Evolutionary conservation across 2,888 invertebrate species (phyloP), one percentile per base, ranked within the genome.

Genomic region (Magallana nippona): DNA sequence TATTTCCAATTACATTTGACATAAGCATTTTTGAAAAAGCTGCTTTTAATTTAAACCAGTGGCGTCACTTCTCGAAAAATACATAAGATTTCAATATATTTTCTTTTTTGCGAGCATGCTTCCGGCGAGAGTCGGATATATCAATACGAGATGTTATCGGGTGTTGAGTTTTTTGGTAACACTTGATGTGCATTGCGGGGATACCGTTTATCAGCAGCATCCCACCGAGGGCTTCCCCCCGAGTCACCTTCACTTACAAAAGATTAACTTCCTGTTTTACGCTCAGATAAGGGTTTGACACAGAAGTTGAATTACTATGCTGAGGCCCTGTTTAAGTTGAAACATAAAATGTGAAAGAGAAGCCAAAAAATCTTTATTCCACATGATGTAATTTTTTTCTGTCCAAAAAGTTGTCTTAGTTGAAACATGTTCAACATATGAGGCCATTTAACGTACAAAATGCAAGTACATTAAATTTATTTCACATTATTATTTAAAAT

Each of bases 261-360:
- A 55, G 22, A 78, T 78, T 78, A n/a, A 78, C 78, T 78, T 78
- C 78, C 78, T 78, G 78, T 78, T 71, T 71, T 71, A 71, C 15
- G 11, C 15, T 71, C 27, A 13, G 71, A 71, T 71, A 71, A 71
- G 71, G 71, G 15, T 27, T 63, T 71, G 71, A 71, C 71, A 71
- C 15, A 71, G 22, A 71, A 71, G 71, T 71, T 71, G 71, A 71
- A 15, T 22, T 27, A 71, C 27, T 27, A 27, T 71, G 71, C 32
- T 27, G 19, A 13, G 27, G 22, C 32, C 17, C n/a, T n/a, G 19
- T 63, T 63, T 63, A 15, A 15, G 32, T 44, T 44, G 44, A 44
- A 44, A 44, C 44, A 44, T 44, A 44, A 44, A 44, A 44, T 44
- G 44, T 62, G 8, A 62, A 62, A 62, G 62, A 62, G 19, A 62